Percentiles rank a stretch among this genome's conserved stretches.
Conservation (phyloP, 2,888 invertebrate species). For the Andricus quercusramuli region DNA sequence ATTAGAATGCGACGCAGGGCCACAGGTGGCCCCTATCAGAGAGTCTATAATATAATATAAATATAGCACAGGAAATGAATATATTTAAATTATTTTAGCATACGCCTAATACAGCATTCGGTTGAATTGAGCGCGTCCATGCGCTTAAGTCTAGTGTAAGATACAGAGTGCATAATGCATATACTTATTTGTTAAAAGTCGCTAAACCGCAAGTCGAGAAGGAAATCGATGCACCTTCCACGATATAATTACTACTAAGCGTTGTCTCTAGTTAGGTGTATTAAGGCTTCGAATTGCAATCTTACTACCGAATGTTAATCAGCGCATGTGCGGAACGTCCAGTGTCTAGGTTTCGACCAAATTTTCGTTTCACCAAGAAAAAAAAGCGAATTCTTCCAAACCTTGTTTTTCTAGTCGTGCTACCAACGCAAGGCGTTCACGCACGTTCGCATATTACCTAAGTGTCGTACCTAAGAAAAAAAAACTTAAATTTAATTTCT, state of each 20-base stretch:
- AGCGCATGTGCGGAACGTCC: slow-evolving; percentile 37
- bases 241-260: slow-evolving; percentile 64
- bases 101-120: slow-evolving; percentile 68
- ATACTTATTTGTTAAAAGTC: slow-evolving; percentile 29
- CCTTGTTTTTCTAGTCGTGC: slow-evolving; percentile 39
- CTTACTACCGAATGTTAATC: slow-evolving; percentile 38
- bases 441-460: slow-evolving; percentile 33
- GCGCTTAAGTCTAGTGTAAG: slow-evolving; percentile 50
- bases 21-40: slow-evolving; percentile 56
- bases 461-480: slow-evolving; percentile 13
- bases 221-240: slow-evolving; percentile 66
- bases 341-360: slow-evolving; percentile 12
- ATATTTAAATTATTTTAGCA: slow-evolving; percentile 71
- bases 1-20: slow-evolving; percentile 46
- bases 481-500: slow-evolving; percentile 12
- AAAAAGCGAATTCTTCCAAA: slow-evolving; percentile 7
- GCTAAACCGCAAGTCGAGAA: slow-evolving; percentile 17
- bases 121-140: slow-evolving; percentile 51
- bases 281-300: slow-evolving; percentile 48
- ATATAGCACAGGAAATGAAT: slow-evolving; percentile 58
- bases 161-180: slow-evolving; percentile 29
- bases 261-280: slow-evolving; percentile 73
- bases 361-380: slow-evolving; percentile 16
- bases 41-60: slow-evolving; percentile 55
- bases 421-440: slow-evolving; percentile 3